Evolutionary conservation across 2,797 vertebrate species (phyloP).

Genomic region (Perodicticus potto): DNA sequence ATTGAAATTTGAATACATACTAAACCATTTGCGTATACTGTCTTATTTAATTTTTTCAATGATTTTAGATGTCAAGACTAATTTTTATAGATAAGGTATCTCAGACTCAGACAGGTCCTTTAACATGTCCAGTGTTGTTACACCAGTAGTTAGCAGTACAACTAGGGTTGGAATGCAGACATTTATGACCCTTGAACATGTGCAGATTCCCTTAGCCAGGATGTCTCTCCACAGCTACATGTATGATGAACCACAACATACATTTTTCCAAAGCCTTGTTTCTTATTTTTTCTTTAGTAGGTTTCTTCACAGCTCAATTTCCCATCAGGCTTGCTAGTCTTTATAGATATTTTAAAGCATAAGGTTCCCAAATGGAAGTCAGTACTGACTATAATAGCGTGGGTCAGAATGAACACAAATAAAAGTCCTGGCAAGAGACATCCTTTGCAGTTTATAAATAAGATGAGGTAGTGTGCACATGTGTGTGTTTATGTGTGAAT

Average conservation of each 20-base stretch:
- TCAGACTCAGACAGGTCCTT: background rate
- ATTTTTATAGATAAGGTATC: background rate
- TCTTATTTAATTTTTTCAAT: constrained; percentile 16
- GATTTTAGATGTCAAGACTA: background rate
- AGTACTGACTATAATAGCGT: background rate
- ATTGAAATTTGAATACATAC: background rate
- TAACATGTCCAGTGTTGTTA: background rate
- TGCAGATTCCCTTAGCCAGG: background rate
- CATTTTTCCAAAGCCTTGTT: constrained; percentile 27
- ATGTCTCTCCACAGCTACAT: background rate
- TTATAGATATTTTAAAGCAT: constrained; percentile 45
- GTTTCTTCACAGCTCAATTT: constrained; percentile 52
- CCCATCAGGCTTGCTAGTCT: constrained; percentile 11
- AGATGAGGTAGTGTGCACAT: background rate
- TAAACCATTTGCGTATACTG: background rate
- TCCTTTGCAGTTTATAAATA: background rate
- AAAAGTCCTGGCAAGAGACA: background rate
- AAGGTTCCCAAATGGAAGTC: constrained; percentile 38
- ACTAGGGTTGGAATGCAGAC: background rate
- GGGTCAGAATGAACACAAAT: background rate
- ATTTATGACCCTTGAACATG: background rate
- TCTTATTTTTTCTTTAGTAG: constrained; percentile 6
- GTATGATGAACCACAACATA: background rate
- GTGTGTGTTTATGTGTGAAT: background rate
- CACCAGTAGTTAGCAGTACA: background rate